Conservation (phyloP, 2,113 vertebrate species). For the Halcyon senegalensis region DNA sequence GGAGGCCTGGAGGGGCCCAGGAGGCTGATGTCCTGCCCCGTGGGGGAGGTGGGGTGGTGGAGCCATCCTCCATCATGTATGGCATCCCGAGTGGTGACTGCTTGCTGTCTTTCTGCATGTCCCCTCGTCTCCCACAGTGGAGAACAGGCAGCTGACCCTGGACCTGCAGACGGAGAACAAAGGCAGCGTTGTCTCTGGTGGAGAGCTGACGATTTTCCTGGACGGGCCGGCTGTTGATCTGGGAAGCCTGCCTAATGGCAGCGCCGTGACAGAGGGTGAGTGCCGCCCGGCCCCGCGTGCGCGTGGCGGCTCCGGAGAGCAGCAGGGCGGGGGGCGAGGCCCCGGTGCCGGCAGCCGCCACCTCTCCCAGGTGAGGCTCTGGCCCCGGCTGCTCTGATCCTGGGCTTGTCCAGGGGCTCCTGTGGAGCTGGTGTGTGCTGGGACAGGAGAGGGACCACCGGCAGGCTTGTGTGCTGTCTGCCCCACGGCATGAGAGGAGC, state of each 20-base stretch:
- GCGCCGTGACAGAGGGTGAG: conserved; percentile 88
- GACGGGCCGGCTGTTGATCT: conserved; percentile 92
- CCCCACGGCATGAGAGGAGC: background rate
- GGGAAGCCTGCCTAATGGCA: conserved; percentile 89
- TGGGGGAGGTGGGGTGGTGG: background rate
- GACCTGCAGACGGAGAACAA: conserved; percentile 96
- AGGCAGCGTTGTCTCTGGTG: conserved; percentile 90
- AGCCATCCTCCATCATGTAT: background rate
- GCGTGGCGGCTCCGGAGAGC: background rate
- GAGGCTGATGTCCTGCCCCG: rapidly evolving
- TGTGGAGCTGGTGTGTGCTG: rapidly evolving
- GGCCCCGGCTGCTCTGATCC: rapidly evolving
- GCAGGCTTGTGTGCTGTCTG: background rate
- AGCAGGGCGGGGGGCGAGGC: background rate
- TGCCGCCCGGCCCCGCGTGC: conserved; percentile 57
- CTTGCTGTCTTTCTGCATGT: background rate
- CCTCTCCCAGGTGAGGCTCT: background rate
- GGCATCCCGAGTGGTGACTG: background rate
- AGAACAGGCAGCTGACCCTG: conserved; percentile 93
- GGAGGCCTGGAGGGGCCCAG: no score
- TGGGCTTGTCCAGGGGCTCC: rapidly evolving
- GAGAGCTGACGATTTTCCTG: conserved; percentile 95
- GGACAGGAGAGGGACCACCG: background rate
- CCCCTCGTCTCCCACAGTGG: conserved; percentile 80
- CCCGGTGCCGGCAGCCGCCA: background rate